phyloP scores from a whole-genome alignment of 1,140 invertebrate genomes.

The Brachionus rotundiformis region DNA sequence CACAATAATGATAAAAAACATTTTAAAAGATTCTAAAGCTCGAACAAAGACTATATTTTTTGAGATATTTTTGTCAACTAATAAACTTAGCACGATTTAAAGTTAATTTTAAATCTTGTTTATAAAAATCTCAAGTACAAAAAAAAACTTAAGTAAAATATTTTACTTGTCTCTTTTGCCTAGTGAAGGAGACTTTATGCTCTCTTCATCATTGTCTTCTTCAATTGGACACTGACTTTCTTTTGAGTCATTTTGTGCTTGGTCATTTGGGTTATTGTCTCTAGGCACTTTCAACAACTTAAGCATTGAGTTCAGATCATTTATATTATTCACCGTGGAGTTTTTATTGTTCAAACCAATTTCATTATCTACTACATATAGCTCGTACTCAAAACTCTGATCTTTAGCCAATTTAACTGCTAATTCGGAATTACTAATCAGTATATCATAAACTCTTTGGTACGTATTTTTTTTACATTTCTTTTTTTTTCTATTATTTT shows the following conservation, averaged over 20 bases:
- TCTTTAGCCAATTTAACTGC: conserved; percentile 23
- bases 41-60: no score
- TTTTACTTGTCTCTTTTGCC: conserved; percentile 13
- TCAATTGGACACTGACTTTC: conserved; percentile 20
- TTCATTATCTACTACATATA: neutral
- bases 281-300: conserved; percentile 22
- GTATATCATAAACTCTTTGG: neutral
- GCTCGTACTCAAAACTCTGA: conserved; percentile 20
- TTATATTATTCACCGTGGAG: neutral
- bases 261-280: neutral
- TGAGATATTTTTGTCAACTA: no score
- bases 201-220: conserved; percentile 18
- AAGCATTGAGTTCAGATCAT: conserved; percentile 28
- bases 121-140: no score
- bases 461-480: conserved; percentile 33
- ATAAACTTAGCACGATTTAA: no score
- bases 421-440: neutral
- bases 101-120: no score
- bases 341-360: neutral
- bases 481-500: conserved; percentile 25
- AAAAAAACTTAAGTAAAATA: no score
- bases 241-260: conserved; percentile 29
- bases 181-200: neutral
- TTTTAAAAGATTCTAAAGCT: no score
- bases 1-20: no score